Conservation (phyloP, 2,797 vertebrate genomes). For the Halcyon smyrnensis region DNA sequence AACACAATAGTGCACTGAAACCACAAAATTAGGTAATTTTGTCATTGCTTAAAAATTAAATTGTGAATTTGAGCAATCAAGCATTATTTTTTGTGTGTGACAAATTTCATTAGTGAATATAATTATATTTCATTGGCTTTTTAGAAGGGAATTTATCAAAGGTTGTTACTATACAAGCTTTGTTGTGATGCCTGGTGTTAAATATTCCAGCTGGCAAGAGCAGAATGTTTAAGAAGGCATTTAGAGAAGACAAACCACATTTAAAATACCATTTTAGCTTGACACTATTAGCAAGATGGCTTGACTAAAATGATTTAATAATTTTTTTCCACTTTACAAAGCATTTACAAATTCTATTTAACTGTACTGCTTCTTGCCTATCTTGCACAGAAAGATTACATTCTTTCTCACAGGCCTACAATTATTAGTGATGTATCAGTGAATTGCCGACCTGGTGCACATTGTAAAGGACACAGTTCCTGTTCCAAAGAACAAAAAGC, state of each 20-base stretch:
- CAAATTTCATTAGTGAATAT: slow-evolving; percentile 11
- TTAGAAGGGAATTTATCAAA: slow-evolving; percentile 30
- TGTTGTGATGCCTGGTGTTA: slow-evolving; percentile 1
- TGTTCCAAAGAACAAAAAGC: slow-evolving; percentile 5
- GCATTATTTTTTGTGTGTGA: no score
- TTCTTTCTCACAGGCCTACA: not conserved
- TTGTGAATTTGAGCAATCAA: slow-evolving; percentile 10
- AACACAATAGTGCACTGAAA: not conserved
- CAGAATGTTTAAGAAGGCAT: not conserved
- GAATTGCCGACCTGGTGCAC: not conserved
- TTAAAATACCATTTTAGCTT: not conserved
- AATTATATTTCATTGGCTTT: slow-evolving; percentile 11
- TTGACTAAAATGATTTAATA: not conserved
- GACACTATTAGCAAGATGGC: not conserved
- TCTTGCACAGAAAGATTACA: not conserved
- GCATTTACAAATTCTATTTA: not conserved
- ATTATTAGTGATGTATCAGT: not conserved
- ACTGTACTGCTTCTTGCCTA: not conserved
- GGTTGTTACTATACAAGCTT: not conserved
- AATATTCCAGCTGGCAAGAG: not conserved
- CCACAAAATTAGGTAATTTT: slow-evolving; percentile 5
- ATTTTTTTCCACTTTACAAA: not conserved
- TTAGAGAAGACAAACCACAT: not conserved
- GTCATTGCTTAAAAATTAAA: slow-evolving; percentile 2
- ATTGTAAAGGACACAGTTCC: not conserved